These are phyloP conservation scores for Bathynomus jamesi DNA, from an alignment of 1,140 invertebrate species.

Conservation along the genomic window DNA sequence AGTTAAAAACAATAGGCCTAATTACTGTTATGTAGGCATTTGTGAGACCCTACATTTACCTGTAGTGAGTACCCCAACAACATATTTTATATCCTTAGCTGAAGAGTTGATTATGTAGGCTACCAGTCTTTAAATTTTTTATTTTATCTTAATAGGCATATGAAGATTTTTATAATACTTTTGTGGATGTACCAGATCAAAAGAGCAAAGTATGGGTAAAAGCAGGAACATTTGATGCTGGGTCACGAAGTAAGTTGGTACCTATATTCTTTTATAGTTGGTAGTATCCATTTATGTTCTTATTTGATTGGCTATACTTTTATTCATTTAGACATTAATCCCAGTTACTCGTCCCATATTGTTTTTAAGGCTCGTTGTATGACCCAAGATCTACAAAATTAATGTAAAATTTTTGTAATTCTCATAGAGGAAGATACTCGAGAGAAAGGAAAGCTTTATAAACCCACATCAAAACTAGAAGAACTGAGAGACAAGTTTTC, in stretches of 20 bases:
- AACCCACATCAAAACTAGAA: conserved; percentile 72
- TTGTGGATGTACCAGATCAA: conserved; percentile 74
- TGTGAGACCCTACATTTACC: not conserved
- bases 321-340: too few species aligned
- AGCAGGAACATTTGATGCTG: conserved; percentile 91
- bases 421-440: conserved; percentile 70
- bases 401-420: not conserved
- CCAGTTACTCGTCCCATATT: too few species aligned
- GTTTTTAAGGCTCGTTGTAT: not conserved
- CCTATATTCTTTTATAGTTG: too few species aligned
- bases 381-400: not conserved
- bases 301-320: too few species aligned
- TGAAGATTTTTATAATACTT: conserved; percentile 94
- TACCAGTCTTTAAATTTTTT: too few species aligned
- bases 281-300: too few species aligned
- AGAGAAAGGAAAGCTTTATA: conserved; percentile 86
- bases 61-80: not conserved
- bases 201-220: conserved; percentile 89
- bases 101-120: not conserved
- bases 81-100: not conserved
- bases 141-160: conserved; percentile 47
- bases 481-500: conserved; percentile 53
- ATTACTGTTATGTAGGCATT: not conserved
- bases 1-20: not conserved
- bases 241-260: conserved; percentile 65